Conservation (phyloP, 2,113 vertebrate species). For the Paralichthys olivaceus region DNA sequence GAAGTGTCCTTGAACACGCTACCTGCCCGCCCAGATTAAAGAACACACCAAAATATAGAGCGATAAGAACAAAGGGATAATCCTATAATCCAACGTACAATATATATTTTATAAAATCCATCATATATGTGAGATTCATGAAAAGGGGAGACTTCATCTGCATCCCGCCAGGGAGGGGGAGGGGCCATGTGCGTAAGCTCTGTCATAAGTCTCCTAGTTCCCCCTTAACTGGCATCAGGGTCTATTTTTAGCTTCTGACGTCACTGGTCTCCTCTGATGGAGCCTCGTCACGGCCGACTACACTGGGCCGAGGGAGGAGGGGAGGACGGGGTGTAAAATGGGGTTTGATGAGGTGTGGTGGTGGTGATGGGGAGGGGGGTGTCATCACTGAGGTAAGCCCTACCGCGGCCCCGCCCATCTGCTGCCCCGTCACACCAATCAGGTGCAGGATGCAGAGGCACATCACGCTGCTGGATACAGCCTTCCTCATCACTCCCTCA, state of each 20-base stretch:
- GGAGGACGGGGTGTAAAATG: conserved; percentile 16
- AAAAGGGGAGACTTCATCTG: conserved; percentile 26
- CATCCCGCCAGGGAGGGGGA: not conserved
- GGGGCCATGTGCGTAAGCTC: conserved; percentile 44
- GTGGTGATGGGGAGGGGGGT: conserved; percentile 21
- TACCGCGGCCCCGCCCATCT: conserved; percentile 40
- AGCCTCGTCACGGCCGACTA: conserved; percentile 66
- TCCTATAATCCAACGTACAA: not conserved
- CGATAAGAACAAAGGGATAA: not conserved
- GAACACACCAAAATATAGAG: not conserved
- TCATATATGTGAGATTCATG: conserved; percentile 31
- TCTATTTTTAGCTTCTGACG: conserved; percentile 78
- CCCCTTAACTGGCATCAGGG: conserved; percentile 58
- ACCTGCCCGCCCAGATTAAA: not conserved
- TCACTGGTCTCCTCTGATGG: conserved; percentile 70
- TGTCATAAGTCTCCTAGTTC: conserved; percentile 57
- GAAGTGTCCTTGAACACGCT: conserved; percentile 16
- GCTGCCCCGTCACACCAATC: conserved; percentile 60
- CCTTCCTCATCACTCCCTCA: conserved; percentile 19
- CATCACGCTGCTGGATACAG: conserved; percentile 66
- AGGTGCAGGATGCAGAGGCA: conserved; percentile 45
- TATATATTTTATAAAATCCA: not conserved
- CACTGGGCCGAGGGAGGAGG: conserved; percentile 28
- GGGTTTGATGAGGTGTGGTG: conserved; percentile 30
- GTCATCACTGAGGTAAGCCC: conserved; percentile 69